Conservation (phyloP, 1,140 invertebrate genomes). For the Mizuhopecten yessoensis region DNA sequence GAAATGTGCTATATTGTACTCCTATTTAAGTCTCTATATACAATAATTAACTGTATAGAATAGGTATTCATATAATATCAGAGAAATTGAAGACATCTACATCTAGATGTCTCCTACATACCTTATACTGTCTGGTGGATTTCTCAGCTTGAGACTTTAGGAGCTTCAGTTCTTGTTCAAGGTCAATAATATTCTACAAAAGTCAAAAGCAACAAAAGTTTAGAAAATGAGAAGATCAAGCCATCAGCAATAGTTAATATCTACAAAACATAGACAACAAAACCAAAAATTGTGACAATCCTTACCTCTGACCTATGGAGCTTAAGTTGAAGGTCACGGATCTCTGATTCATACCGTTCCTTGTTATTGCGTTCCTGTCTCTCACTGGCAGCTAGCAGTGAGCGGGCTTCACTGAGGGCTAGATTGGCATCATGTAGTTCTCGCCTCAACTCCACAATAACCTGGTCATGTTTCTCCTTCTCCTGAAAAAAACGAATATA, state of each 20-base stretch:
- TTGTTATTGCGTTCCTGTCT: constrained; percentile 74
- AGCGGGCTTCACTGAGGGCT: constrained; percentile 76
- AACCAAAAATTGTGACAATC: not conserved
- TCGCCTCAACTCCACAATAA: constrained; percentile 64
- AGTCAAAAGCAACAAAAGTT: not conserved
- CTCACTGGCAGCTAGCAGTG: constrained; percentile 74
- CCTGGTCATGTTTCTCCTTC: constrained; percentile 59
- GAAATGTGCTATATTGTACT: no score
- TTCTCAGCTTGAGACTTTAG: constrained; percentile 73
- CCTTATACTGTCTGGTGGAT: constrained; percentile 71
- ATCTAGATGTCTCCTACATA: constrained; percentile 38
- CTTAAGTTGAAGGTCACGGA: constrained; percentile 69
- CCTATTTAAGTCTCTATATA: no score
- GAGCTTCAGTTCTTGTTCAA: constrained; percentile 66
- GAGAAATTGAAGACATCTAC: no score
- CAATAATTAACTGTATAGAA: no score
- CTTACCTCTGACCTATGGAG: constrained; percentile 64
- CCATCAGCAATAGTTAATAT: not conserved
- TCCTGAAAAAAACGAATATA: constrained; percentile 64
- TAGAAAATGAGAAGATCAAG: not conserved
- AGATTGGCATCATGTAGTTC: constrained; percentile 77
- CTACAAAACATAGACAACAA: not conserved
- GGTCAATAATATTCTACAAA: constrained; percentile 54
- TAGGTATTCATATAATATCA: no score
- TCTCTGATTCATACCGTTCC: constrained; percentile 64